These are phyloP conservation scores for Bombus turneri DNA, from an alignment of 1,140 invertebrate genomes.

Conservation along the genomic window DNA sequence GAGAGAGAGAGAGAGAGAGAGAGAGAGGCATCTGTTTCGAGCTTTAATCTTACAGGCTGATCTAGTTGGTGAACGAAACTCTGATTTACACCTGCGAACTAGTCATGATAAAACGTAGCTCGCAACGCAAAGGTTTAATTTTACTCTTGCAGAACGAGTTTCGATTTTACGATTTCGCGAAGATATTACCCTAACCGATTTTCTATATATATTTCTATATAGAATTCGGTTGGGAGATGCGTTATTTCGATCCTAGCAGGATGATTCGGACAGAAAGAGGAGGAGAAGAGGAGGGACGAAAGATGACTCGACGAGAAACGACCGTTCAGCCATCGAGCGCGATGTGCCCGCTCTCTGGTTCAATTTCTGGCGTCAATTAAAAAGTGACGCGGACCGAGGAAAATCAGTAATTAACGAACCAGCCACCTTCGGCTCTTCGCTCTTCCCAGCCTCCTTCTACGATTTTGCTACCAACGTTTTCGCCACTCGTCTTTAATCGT, in stretches of 20 bases:
- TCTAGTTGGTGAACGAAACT: no score
- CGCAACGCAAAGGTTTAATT: not conserved
- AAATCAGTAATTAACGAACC: constrained; percentile 82
- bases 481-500: constrained; percentile 59
- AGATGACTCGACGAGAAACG: constrained; percentile 77
- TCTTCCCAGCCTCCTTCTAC: constrained; percentile 30
- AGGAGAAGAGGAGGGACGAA: constrained; percentile 43
- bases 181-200: constrained; percentile 1
- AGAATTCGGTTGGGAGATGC: constrained; percentile 20
- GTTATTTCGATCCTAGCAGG: constrained; percentile 61
- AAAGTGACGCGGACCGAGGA: constrained; percentile 82
- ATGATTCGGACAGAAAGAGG: constrained; percentile 61
- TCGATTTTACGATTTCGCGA: constrained; percentile 38
- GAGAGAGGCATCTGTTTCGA: no score
- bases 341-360: constrained; percentile 67
- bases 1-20: no score
- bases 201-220: not conserved
- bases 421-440: constrained; percentile 45
- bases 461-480: constrained; percentile 60
- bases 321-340: constrained; percentile 49
- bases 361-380: constrained; percentile 83
- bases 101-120: not conserved
- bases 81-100: no score
- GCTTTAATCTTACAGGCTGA: no score
- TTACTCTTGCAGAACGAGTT: not conserved